Base-by-base conservation (phyloP, 2,797 vertebrate species). In the Sebastes diploproa region DNA sequence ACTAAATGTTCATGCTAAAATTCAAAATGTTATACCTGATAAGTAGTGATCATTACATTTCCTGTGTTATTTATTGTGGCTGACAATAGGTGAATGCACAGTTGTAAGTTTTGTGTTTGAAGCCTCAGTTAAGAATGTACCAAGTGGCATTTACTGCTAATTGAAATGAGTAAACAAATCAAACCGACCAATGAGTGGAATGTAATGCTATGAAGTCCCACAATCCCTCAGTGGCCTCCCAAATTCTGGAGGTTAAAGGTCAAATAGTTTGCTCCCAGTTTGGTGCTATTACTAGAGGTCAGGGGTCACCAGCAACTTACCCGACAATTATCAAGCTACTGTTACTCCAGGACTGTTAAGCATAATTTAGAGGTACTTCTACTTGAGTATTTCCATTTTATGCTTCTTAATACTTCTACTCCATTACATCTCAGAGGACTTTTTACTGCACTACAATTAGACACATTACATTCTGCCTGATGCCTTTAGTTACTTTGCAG, bases 221-320 rank as follows among this genome's bases (percentile, higher is more conserved):
- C 89, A 86, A 86, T 89, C 85, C 90, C 84, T 80, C 69, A 77
- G 77, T 77, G 78, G 81, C 82, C 80, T 81, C 85, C 77, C 61
- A 88, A 87, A 92, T 89, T 89, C 89, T 80, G 20, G 59, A 83
- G 87, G 91, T 90, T 86, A 89, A 68, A 88, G 90, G 93, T 94
- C 87, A 92, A 89, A 94, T 91, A 85, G 80, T 89, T 93, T 79
- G 72, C 50, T 80, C 64, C 54, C 71, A 65, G 86, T 92, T 84
- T 89, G 87, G 81, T 86, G 55, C 77, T 55, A 60, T 66, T 58
- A 38, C 29, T 10, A 50, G 62, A 81, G 81, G 89, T 91, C 89
- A 86, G 66, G 32, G 88, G 83, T 88, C 86, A 52, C 9, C 10
- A 2, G 32, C 29, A 70, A 52, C 54, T 22, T 29, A 12, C 23